Percentiles rank a stretch among this genome's conserved stretches.
phyloP scores from a whole-genome alignment of 2,888 invertebrate genomes.

The Philhelius pedissequus region DNA sequence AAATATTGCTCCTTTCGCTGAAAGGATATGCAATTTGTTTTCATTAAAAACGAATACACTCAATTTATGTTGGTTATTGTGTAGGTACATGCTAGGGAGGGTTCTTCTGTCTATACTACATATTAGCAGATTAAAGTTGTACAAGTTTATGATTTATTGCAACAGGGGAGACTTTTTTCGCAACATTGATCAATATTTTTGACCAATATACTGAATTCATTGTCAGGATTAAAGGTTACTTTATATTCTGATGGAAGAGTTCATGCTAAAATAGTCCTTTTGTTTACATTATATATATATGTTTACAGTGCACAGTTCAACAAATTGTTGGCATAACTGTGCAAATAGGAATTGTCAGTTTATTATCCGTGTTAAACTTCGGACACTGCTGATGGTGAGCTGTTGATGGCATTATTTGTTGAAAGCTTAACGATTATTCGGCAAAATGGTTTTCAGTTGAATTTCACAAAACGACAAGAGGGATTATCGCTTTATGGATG shows the following conservation, averaged over 20 bases:
- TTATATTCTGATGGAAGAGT: not conserved
- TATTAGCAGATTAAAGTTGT: slow-evolving; percentile 2
- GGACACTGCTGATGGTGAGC: not conserved
- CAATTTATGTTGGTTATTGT: not conserved
- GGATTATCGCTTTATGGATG: slow-evolving; percentile 5
- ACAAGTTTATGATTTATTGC: slow-evolving; percentile 23
- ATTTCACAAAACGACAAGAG: not conserved
- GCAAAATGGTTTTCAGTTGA: not conserved
- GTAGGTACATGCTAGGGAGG: not conserved
- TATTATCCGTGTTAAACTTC: slow-evolving; percentile 26
- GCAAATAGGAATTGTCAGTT: slow-evolving; percentile 41
- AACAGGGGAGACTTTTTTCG: not conserved
- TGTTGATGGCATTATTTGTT: slow-evolving; percentile 13
- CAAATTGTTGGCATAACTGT: slow-evolving; percentile 48
- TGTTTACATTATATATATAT: not conserved
- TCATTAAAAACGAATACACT: not conserved
- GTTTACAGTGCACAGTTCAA: not conserved
- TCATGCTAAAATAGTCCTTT: slow-evolving; percentile 3
- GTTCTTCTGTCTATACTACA: not conserved
- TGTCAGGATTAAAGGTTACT: slow-evolving; percentile 51
- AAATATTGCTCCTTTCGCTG: slow-evolving; percentile 18
- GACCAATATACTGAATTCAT: slow-evolving; percentile 52
- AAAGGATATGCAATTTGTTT: slow-evolving; percentile 24
- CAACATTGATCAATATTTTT: slow-evolving; percentile 10
- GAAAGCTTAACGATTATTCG: not conserved